Evolutionary conservation across 2,797 vertebrate species (phyloP), one percentile per base, ranked within the genome.

Genomic region (Pitangus sulphuratus): DNA sequence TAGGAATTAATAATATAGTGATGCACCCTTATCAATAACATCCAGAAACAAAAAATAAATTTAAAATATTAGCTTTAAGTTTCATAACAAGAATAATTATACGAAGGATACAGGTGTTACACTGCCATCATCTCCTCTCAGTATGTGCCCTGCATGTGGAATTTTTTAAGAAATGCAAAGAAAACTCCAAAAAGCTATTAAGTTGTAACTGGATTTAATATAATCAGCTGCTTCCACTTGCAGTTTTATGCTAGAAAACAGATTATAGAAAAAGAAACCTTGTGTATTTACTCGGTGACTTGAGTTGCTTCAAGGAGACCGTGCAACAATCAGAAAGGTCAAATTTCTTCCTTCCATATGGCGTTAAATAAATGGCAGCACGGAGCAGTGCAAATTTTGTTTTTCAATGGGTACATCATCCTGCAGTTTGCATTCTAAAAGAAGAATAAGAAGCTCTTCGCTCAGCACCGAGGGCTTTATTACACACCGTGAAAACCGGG

Each of bases 171-270:
- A 58, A 93, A 71, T 30, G 39, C 42, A 82, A 84, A 90, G 51
- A 85, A 39, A 40, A 82, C 40, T 60, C 64, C 21, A 61, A 39
- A 80, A 90, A 80, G 71, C 35, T 84, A 80, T 47, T 80, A 68
- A 72, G 30, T 13, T 87, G 68, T 79, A 95, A 93, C 47, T 93
- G 39, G 50, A 89, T 90, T 90, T 74, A 78, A 58, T 42, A 48
- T 25, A n/a, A 75, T 88, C 79, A 74, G 44, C 68, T 74, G 51
- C 51, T 74, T 86, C 88, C 68, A 57, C 66, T 64, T n/a, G 62
- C 56, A 83, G 48, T 45, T 74, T 69, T 83, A 28, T 10, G 40
- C 50, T 69, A 61, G 47, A 79, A 58, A 88, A 58, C 9, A 35
- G 21, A 61, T 48, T 51, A 60, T 5, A 57, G 35, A 30, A 48